phyloP scores from a whole-genome alignment of 2,888 invertebrate genomes.

The Anthrax anthrax region DNA sequence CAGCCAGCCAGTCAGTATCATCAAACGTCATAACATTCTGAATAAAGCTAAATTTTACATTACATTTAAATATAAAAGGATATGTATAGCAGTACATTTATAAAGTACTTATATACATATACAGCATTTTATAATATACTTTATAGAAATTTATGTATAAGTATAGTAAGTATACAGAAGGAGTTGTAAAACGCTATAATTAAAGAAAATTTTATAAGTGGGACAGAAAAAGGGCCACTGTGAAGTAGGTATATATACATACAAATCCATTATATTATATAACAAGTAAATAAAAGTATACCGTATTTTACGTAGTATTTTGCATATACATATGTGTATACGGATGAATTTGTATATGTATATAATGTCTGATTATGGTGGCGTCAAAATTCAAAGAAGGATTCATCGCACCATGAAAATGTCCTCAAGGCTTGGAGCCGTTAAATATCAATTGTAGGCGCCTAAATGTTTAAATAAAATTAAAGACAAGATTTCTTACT shows the following conservation, averaged over 20 bases:
- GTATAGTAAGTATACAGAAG: not conserved
- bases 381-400: not conserved
- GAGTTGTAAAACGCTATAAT: not conserved
- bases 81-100: too few species aligned
- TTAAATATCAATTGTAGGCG: constrained; percentile 8
- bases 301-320: too few species aligned
- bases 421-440: not conserved
- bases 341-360: not conserved
- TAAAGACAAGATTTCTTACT: not conserved
- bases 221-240: not conserved
- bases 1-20: constrained; percentile 1
- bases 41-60: too few species aligned
- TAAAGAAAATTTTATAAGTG: constrained; percentile 2
- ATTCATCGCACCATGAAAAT: not conserved
- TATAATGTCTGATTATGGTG: not conserved
- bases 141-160: too few species aligned
- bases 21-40: not conserved
- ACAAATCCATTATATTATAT: too few species aligned
- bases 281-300: too few species aligned
- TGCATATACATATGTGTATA: too few species aligned
- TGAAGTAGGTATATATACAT: too few species aligned
- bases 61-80: not conserved
- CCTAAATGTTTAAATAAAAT: not conserved
- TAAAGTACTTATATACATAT: too few species aligned
- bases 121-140: too few species aligned